Conservation (phyloP, 2,797 vertebrate genomes). For the Onychomys arenicola region DNA sequence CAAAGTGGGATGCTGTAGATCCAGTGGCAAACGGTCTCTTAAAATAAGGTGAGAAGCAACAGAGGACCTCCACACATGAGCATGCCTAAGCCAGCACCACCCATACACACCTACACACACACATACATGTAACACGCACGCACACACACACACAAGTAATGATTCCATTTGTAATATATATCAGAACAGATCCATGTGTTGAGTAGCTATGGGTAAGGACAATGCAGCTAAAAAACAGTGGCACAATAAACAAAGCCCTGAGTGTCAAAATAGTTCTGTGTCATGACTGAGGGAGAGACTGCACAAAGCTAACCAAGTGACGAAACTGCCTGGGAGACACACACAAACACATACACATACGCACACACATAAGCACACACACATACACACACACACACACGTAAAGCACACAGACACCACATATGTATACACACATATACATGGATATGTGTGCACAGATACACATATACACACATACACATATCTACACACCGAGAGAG, state of each 20-base stretch:
- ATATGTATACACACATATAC: too few species aligned
- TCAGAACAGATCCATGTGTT: not conserved
- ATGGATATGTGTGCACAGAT: too few species aligned
- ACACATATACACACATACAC: not conserved
- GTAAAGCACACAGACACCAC: not conserved
- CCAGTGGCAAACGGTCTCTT: not conserved
- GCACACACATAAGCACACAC: not conserved
- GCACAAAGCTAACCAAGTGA: not conserved
- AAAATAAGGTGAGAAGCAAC: not conserved
- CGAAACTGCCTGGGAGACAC: not conserved
- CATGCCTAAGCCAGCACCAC: not conserved
- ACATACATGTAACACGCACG: too few species aligned
- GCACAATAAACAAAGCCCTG: not conserved
- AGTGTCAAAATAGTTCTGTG: not conserved
- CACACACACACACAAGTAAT: not conserved
- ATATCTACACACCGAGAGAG: not conserved
- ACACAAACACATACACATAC: not conserved
- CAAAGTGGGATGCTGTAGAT: not conserved
- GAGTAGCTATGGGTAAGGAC: not conserved
- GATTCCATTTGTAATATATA: not conserved
- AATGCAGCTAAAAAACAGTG: not conserved
- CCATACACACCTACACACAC: not conserved
- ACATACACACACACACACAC: not conserved
- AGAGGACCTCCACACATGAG: not conserved
- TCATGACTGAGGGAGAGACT: not conserved